These are phyloP conservation scores for Luffia ferchaultella DNA, from an alignment of 2,888 invertebrate genomes.

Conservation along the genomic window DNA sequence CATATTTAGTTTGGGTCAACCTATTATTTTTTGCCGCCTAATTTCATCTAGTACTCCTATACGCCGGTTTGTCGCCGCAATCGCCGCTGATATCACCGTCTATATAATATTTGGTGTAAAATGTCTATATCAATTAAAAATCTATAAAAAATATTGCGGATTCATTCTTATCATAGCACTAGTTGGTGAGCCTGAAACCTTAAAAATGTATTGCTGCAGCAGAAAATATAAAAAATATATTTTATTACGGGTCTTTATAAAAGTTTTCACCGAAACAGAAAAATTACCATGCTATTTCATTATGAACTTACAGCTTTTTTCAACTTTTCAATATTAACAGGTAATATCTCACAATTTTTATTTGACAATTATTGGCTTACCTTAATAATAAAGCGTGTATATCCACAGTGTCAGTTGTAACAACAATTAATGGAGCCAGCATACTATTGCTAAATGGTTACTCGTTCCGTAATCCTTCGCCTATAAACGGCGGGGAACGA, in stretches of 20 bases:
- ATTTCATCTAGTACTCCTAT: no score
- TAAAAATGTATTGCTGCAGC: no score
- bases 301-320: background rate
- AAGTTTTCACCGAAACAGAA: background rate
- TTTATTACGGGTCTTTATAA: background rate
- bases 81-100: no score
- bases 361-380: background rate
- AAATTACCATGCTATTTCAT: background rate
- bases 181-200: no score
- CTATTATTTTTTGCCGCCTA: no score
- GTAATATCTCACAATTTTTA: background rate
- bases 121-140: no score
- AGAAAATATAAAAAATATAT: background rate
- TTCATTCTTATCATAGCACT: no score
- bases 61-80: no score
- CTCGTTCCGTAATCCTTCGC: constrained; percentile 49
- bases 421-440: constrained; percentile 49
- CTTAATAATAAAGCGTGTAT: constrained; percentile 2
- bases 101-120: no score
- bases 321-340: background rate
- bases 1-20: no score
- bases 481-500: constrained; percentile 46
- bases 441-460: constrained; percentile 51
- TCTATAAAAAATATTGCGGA: no score
- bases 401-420: constrained; percentile 52